Percentiles rank a stretch among this genome's conserved stretches.
Conservation (phyloP, 2,113 vertebrate species). For the Sigmodon hispidus region DNA sequence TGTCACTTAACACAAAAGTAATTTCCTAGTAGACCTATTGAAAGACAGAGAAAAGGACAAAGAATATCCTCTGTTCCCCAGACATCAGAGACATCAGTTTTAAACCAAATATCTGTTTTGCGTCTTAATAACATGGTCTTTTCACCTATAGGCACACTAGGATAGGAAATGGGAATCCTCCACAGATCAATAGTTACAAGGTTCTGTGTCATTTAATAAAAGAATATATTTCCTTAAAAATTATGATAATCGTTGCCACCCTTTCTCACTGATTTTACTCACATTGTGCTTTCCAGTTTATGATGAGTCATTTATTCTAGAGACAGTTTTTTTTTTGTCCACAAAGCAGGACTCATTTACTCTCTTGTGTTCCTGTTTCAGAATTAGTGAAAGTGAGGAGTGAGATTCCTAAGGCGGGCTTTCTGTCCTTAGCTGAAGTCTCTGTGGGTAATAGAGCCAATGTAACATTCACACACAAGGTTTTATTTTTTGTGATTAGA, state of each 20-base stretch:
- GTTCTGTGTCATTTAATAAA: slow-evolving; percentile 40
- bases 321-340: neutral
- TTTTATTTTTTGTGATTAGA: neutral
- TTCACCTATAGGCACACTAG: neutral
- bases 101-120: slow-evolving; percentile 10
- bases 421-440: neutral
- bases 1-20: neutral
- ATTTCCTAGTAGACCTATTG: neutral
- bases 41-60: neutral
- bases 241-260: neutral
- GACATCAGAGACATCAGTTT: neutral
- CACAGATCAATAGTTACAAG: neutral
- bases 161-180: slow-evolving; percentile 2
- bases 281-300: neutral
- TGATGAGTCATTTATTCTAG: neutral
- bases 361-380: slow-evolving; percentile 15
- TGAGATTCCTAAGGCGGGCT: neutral
- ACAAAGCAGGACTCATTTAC: neutral
- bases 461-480: neutral
- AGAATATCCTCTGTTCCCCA: neutral
- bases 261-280: slow-evolving; percentile 8
- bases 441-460: neutral
- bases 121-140: neutral
- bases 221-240: neutral
- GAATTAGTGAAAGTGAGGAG: neutral